Percentiles rank a stretch among this genome's conserved stretches.
Conservation (phyloP, 92 coral and sea anemone genomes). For the Montipora capitata region DNA sequence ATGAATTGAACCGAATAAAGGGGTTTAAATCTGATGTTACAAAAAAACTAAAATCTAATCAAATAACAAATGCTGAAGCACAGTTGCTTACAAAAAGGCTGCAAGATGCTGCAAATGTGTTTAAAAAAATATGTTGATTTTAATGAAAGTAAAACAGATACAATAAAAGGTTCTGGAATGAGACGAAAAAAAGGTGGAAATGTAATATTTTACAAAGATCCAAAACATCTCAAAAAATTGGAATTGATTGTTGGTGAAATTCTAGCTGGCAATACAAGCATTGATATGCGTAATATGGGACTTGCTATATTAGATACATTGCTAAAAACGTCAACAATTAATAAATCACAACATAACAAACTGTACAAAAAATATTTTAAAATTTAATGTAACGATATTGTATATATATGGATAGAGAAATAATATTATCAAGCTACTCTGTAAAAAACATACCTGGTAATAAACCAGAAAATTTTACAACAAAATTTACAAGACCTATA, state of each 20-base stretch:
- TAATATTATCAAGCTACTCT: too few species aligned
- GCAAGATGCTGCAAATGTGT: not conserved
- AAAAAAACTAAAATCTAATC: too few species aligned
- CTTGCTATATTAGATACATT: slow-evolving; percentile 3
- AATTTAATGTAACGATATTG: not conserved
- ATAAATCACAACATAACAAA: not conserved
- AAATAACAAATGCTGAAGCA: too few species aligned
- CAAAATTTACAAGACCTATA: too few species aligned
- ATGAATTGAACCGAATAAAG: not conserved
- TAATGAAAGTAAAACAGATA: not conserved
- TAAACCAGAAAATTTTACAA: too few species aligned
- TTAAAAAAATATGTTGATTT: too few species aligned
- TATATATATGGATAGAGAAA: too few species aligned
- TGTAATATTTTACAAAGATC: not conserved
- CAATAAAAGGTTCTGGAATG: not conserved
- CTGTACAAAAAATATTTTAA: not conserved
- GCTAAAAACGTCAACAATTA: not conserved
- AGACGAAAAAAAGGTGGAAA: not conserved
- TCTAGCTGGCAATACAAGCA: not conserved
- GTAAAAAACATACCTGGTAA: too few species aligned
- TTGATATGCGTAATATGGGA: not conserved
- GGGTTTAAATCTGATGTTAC: not conserved
- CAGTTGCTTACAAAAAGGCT: too few species aligned
- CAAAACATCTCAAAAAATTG: not conserved
- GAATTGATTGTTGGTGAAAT: not conserved